Conservation (phyloP, 1,140 invertebrate species). For the Geopemphigus sp. region DNA sequence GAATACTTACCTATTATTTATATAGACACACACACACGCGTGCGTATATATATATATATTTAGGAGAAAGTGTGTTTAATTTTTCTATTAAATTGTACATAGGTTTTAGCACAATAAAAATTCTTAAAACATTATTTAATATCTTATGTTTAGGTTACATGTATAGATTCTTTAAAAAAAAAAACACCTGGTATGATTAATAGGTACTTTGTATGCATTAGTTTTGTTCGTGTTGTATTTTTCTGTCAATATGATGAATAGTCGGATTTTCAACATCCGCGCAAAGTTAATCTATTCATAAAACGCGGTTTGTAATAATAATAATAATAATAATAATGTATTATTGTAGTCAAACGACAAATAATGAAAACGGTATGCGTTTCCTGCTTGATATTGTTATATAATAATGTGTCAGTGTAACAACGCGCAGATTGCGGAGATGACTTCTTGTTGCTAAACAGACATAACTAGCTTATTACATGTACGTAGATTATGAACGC, state of each 20-base stretch:
- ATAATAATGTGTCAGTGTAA: conserved; percentile 36
- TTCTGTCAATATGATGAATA: conserved; percentile 39
- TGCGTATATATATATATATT: too few species aligned
- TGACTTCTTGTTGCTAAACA: conserved; percentile 45
- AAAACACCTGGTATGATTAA: conserved; percentile 27
- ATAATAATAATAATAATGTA: background rate
- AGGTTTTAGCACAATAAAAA: too few species aligned
- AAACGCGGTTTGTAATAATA: background rate
- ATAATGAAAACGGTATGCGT: background rate
- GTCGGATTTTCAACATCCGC: conserved; percentile 36
- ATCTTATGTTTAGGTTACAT: too few species aligned
- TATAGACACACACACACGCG: too few species aligned
- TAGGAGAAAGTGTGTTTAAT: too few species aligned
- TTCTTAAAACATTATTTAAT: background rate
- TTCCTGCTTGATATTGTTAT: conserved; percentile 40
- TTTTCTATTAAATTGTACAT: too few species aligned
- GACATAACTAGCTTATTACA: conserved; percentile 31
- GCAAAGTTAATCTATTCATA: conserved; percentile 46
- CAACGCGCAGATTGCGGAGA: background rate
- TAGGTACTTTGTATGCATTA: conserved; percentile 28
- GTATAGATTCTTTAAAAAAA: background rate
- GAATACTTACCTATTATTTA: too few species aligned
- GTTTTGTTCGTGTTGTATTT: conserved; percentile 40
- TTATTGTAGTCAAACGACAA: conserved; percentile 13
- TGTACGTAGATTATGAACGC: conserved; percentile 44